Evolutionary conservation across 1,140 invertebrate species (phyloP), one percentile per base, ranked within the genome.

Genomic region (Cheumatopsyche charites): DNA sequence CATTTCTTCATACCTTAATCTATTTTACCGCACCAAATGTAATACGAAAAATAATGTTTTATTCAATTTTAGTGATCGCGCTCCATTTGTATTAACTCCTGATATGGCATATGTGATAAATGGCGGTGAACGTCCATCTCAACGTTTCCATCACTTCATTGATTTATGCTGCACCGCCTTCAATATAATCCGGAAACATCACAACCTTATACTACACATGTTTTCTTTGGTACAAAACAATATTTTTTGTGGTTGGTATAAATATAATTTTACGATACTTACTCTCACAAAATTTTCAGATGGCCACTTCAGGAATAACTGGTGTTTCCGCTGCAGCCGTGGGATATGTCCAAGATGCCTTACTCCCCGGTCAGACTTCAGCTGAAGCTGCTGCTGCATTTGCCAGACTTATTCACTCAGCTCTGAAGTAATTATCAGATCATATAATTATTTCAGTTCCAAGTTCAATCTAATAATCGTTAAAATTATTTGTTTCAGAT

Each of bases 51-150:
- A 26, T 17, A 65, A 61, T 52, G 15, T 17, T 17, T 13, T 2
- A 17, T 52, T 73, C 75, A 58, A 76, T 78, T 80, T 49, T 78
- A 94, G 96, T 77, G 98, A 99, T 84, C 92, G 98, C 5, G 95
- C 95, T 0, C 97, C 98, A 0, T 99, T 99, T 86, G 96, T 99
- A 1, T 83, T 99, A 58, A 99, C 98, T 0, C 93, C 95, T 13
- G 98, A 99, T 81, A 99, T 99, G 98, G 97, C 93, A 1, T 99
- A 97, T 85, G 97, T 99, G 1, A 99, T 99, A 75, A 99, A 99
- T 82, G 95, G 96, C 65, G 95, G 96, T 1, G 96, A 98, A 79
- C 91, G 95, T 77, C 94, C 94, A 13, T 95, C 94, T 1, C 91
- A 93, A 72, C 90, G 92, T 74, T 99, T 99, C 82, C 98, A 99